Evolutionary conservation across 2,888 invertebrate species (phyloP).

Genomic region (Cerastis leucographa): DNA sequence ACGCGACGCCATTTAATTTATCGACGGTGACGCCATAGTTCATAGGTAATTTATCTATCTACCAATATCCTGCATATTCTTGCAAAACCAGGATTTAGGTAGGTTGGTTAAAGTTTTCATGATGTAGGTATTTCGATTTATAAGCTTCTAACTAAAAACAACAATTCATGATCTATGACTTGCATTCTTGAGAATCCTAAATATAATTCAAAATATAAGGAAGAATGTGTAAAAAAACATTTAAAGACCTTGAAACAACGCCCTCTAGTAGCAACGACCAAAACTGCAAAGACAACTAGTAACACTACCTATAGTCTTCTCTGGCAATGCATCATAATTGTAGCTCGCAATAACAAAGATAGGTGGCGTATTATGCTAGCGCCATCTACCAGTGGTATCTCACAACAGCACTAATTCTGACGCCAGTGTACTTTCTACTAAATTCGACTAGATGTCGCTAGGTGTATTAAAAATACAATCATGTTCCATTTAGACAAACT

Average conservation of each 20-base stretch:
- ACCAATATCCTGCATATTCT: slow-evolving; percentile 32
- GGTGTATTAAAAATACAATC: not conserved
- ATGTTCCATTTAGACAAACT: not conserved
- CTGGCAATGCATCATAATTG: not conserved
- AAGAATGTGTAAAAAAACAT: not conserved
- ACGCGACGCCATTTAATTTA: slow-evolving; percentile 51
- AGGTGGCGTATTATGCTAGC: slow-evolving; percentile 24
- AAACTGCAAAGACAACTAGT: not conserved
- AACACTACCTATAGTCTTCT: too few relatives aligned
- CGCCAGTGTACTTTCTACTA: too few relatives aligned
- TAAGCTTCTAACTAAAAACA: slow-evolving; percentile 9
- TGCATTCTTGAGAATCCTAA: not conserved
- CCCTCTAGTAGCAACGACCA: not conserved
- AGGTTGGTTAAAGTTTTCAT: not conserved
- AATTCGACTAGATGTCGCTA: slow-evolving; percentile 46
- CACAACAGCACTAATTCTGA: not conserved
- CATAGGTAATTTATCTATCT: slow-evolving; percentile 29
- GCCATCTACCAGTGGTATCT: slow-evolving; percentile 24
- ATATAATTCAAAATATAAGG: not conserved
- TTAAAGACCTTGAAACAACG: not conserved
- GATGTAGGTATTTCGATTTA: not conserved
- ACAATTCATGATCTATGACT: not conserved
- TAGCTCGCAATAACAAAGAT: not conserved
- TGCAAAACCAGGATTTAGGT: slow-evolving; percentile 27
- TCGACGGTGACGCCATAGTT: slow-evolving; percentile 61